Percentiles rank a stretch among this genome's conserved stretches.
Conservation (phyloP, 2,797 vertebrate species). For the Catostomus latipinnis region DNA sequence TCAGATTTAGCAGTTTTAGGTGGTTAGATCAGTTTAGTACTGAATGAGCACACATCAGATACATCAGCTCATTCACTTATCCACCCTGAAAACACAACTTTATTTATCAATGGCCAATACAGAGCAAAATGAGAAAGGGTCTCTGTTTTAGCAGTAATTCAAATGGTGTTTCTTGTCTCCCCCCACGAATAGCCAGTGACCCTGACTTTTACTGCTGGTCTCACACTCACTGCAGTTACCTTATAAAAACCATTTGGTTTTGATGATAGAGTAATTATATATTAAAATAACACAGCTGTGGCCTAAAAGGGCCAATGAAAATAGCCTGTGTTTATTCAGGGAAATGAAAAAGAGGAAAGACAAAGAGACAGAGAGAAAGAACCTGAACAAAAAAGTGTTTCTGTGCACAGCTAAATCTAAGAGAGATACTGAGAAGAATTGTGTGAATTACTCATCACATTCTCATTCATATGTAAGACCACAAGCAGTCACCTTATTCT, state of each 20-base stretch:
- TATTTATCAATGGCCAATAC: neutral
- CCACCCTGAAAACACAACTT: neutral
- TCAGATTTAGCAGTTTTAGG: no score
- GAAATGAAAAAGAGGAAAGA: neutral
- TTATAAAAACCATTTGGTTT: conserved; percentile 34
- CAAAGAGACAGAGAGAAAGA: neutral
- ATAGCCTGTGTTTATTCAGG: neutral
- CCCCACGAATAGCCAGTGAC: conserved; percentile 12
- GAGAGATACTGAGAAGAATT: neutral
- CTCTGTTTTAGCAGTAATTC: neutral
- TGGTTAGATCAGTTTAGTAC: no score
- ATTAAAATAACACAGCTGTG: conserved; percentile 32
- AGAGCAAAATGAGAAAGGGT: neutral
- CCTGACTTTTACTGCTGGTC: conserved; percentile 13
- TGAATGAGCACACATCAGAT: conserved; percentile 15
- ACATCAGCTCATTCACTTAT: neutral
- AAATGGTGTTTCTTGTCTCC: conserved; percentile 11
- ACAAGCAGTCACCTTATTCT: neutral
- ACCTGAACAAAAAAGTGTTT: conserved; percentile 6
- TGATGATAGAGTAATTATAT: conserved; percentile 23
- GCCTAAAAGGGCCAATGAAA: conserved; percentile 1
- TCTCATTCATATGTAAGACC: neutral
- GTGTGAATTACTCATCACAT: neutral
- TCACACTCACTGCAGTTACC: conserved; percentile 16
- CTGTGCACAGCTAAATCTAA: neutral